A percentile compares a stretch with the other conserved stretches of the same genome.
These are phyloP conservation scores for Dromas ardeola DNA, from an alignment of 2,113 vertebrate genomes.

Conservation along the genomic window DNA sequence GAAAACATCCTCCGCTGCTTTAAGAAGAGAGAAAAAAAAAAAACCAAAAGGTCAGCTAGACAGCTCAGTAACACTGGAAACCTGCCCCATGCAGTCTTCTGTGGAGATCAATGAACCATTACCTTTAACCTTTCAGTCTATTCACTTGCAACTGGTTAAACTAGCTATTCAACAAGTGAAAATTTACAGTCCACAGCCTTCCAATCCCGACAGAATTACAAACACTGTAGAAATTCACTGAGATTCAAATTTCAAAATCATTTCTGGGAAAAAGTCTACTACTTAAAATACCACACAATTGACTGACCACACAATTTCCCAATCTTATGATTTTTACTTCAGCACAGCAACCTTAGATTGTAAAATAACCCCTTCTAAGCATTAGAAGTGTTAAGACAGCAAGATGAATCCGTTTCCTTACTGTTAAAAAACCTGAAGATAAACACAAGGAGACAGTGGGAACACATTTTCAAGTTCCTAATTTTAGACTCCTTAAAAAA, in stretches of 20 bases:
- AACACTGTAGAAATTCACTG: not conserved
- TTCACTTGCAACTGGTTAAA: not conserved
- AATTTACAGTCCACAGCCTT: not conserved
- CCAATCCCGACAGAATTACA: not conserved
- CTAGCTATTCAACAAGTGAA: not conserved
- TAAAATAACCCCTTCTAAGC: not conserved
- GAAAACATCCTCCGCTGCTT: not conserved
- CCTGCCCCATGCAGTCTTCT: not conserved
- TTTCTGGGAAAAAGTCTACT: slow-evolving; percentile 10
- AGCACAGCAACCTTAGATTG: not conserved
- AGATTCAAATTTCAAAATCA: slow-evolving; percentile 15
- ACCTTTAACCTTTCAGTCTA: not conserved
- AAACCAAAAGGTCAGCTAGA: not conserved
- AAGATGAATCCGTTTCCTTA: not conserved
- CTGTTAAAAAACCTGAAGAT: not conserved
- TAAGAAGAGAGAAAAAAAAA: not conserved
- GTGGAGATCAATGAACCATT: not conserved
- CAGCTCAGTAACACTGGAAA: not conserved
- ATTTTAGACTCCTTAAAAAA: not conserved
- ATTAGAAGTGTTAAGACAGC: not conserved
- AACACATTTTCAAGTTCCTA: not conserved
- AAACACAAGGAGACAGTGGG: not conserved
- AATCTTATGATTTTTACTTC: not conserved
- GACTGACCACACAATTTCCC: not conserved
- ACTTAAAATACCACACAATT: slow-evolving; percentile 14